Percentiles rank a stretch among this genome's conserved stretches.
Evolutionary conservation across 2,113 vertebrate genomes (phyloP).

Genomic region (Aspidoscelis tigris): DNA sequence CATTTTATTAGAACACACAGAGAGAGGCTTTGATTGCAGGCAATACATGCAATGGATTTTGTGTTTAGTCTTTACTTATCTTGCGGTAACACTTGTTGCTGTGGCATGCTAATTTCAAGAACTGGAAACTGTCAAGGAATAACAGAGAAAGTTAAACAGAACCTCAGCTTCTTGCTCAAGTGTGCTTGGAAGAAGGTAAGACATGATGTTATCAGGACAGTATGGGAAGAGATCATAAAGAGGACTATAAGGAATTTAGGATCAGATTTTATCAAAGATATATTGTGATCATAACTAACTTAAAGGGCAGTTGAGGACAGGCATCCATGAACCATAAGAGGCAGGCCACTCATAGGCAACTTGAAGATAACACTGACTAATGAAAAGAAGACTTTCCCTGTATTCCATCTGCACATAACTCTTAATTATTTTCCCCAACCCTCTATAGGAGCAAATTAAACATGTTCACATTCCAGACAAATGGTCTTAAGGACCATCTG

Average conservation of each 20-base stretch:
- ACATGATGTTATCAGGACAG: neutral
- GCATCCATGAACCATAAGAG: neutral
- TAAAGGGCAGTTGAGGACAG: constrained; percentile 8
- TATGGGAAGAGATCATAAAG: neutral
- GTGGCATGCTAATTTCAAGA: constrained; percentile 16
- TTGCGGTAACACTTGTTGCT: constrained; percentile 6
- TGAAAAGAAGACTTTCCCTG: neutral
- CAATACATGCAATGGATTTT: constrained; percentile 7
- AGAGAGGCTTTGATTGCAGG: constrained; percentile 11
- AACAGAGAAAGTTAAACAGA: constrained; percentile 28
- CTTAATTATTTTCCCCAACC: neutral
- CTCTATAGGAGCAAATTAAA: neutral
- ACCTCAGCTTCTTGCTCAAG: neutral
- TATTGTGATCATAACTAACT: neutral
- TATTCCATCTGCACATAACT: neutral
- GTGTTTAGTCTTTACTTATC: neutral
- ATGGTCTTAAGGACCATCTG: neutral
- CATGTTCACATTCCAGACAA: neutral
- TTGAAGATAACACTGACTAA: neutral
- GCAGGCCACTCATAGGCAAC: neutral
- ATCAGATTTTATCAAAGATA: neutral
- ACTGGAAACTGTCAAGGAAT: neutral
- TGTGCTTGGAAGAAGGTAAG: neutral
- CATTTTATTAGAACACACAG: no score
- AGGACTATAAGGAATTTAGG: neutral